These are phyloP conservation scores for Physella acuta DNA, from an alignment of 1,140 invertebrate genomes.

Conservation along the genomic window DNA sequence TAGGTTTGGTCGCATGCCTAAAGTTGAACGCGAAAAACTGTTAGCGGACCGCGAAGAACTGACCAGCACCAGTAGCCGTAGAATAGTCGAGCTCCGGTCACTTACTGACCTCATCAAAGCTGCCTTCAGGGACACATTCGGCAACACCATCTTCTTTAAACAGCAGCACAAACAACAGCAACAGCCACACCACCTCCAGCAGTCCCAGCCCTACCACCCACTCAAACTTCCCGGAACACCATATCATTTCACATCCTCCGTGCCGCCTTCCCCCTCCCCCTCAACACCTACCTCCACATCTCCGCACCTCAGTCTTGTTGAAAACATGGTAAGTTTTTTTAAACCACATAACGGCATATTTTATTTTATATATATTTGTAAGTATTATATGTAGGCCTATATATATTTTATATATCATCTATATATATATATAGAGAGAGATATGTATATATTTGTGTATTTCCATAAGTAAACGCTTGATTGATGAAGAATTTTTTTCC, in stretches of 20 bases:
- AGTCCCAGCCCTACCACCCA: background rate
- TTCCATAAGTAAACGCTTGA: too few relatives aligned
- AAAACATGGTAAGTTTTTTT: background rate
- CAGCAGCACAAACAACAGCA: conserved; percentile 12
- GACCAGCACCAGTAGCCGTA: conserved; percentile 30
- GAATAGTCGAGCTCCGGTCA: conserved; percentile 43
- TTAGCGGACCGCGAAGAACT: conserved; percentile 67
- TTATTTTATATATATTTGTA: too few relatives aligned
- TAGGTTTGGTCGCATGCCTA: conserved; percentile 96
- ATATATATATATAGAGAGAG: too few relatives aligned
- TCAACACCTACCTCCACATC: background rate
- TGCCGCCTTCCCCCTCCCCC: background rate
- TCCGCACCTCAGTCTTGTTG: too few relatives aligned
- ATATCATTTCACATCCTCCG: background rate
- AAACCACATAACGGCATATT: too few relatives aligned
- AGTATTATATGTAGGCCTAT: too few relatives aligned
- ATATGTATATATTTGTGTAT: too few relatives aligned
- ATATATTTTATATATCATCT: too few relatives aligned
- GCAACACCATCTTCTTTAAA: conserved; percentile 34
- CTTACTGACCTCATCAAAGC: conserved; percentile 45
- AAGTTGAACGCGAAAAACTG: conserved; percentile 96
- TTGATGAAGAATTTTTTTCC: too few relatives aligned
- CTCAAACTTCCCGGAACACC: conserved; percentile 4
- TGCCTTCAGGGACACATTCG: conserved; percentile 43
- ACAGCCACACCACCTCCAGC: background rate